phyloP scores from a whole-genome alignment of 1,140 invertebrate species.

The Andricus grossulariae region DNA sequence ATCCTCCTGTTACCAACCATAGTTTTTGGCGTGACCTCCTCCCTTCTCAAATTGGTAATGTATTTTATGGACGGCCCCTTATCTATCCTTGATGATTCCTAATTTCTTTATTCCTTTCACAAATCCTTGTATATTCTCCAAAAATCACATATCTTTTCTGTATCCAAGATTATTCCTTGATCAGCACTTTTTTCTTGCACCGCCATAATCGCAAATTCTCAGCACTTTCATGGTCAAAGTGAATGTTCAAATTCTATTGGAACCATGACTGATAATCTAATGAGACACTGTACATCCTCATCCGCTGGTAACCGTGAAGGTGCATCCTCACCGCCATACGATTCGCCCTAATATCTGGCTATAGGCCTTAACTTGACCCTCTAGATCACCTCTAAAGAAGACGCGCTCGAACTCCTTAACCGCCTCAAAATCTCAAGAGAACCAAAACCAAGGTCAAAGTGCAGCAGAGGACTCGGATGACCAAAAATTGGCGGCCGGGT shows the following conservation, averaged over 20 bases:
- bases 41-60: too few species aligned
- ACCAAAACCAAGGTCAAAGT: slow-evolving; percentile 53
- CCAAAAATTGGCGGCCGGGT: slow-evolving; percentile 50
- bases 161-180: neutral
- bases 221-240: slow-evolving; percentile 9
- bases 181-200: slow-evolving; percentile 23
- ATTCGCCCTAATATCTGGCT: slow-evolving; percentile 75
- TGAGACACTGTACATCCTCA: too few species aligned
- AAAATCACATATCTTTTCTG: slow-evolving; percentile 33
- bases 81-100: slow-evolving; percentile 26
- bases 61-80: too few species aligned
- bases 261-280: too few species aligned
- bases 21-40: too few species aligned
- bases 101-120: slow-evolving; percentile 24
- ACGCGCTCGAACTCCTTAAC: slow-evolving; percentile 66
- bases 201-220: slow-evolving; percentile 1
- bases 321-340: slow-evolving; percentile 73
- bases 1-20: too few species aligned
- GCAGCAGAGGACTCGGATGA: slow-evolving; percentile 54
- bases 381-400: slow-evolving; percentile 72
- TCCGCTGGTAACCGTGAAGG: slow-evolving; percentile 63
- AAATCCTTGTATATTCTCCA: slow-evolving; percentile 29
- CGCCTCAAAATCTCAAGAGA: slow-evolving; percentile 63
- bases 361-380: slow-evolving; percentile 75
- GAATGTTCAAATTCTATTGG: neutral